Evolutionary conservation across 2,797 vertebrate genomes (phyloP).

Genomic region (Sandelia bainsii): DNA sequence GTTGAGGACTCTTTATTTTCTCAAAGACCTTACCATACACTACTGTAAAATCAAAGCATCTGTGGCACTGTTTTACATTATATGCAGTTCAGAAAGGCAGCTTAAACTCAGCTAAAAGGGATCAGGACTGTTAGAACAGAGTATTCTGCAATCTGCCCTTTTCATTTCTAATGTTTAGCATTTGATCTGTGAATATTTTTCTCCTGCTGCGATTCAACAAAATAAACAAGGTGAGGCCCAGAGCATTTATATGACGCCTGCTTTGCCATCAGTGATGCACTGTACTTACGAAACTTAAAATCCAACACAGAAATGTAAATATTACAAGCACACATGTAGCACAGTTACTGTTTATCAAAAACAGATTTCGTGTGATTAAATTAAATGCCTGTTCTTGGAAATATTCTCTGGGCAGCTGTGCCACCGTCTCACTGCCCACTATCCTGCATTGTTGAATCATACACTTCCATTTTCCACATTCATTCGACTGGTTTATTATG

Average conservation of each 20-base stretch:
- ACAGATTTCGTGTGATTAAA: slow-evolving; percentile 19
- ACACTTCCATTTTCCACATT: background rate
- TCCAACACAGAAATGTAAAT: slow-evolving; percentile 2
- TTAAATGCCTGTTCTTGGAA: slow-evolving; percentile 1
- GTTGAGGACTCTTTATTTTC: slow-evolving; percentile 29
- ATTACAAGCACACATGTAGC: slow-evolving; percentile 23
- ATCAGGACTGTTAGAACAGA: background rate
- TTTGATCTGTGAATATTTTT: background rate
- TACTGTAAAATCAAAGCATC: background rate
- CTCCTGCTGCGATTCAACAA: background rate
- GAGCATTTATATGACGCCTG: background rate
- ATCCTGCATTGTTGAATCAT: background rate
- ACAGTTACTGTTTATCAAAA: slow-evolving; percentile 19
- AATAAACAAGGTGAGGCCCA: background rate
- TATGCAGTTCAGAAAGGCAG: too few relatives aligned
- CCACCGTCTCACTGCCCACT: background rate
- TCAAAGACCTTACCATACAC: background rate
- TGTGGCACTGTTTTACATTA: background rate
- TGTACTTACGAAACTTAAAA: background rate
- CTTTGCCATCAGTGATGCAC: background rate
- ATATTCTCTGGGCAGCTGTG: slow-evolving; percentile 14
- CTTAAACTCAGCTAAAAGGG: background rate
- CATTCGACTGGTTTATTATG: too few relatives aligned
- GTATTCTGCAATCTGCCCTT: background rate
- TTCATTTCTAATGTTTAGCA: background rate